Base-by-base conservation (phyloP, 92 coral and sea anemone genomes). In the Chrysogorgia sp. region DNA sequence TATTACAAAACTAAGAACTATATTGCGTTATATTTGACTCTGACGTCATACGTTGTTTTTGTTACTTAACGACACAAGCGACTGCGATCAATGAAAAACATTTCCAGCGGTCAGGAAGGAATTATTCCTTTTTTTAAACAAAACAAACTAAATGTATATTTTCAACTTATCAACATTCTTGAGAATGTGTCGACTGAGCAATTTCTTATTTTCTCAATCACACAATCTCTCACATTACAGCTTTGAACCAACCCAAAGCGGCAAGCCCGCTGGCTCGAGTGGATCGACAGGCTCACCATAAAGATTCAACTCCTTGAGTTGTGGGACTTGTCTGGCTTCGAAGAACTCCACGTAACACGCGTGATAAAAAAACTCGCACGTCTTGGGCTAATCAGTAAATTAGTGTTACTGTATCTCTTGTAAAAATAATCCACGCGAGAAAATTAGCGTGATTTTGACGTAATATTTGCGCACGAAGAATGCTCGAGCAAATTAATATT, bases 121-220 rank as follows among this genome's bases (percentile, higher is more conserved):
- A 7, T 47, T 47, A 2, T 40, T 31, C 22, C 74, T 55, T 67
- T 52, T 25, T 40, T 41, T 37, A 2, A 33, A 17, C 60, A 40
- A 19, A 45, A 37, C 28, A 24, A 34, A 69, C 30, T 28, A 10
- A 64, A 35, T 5, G 6, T n/a, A n/a, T n/a, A n/a, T n/a, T n/a
- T n/a, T n/a, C 13, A 6, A 31, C 25, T 32, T 72, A 72, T 72
- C 79, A 72, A 72, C 79, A 72, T 72, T 72, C 79, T 72, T 72
- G 79, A 56, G 79, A 37, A 72, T 72, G 79, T 56, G 64, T 26
- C 32, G 79, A 72, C 32, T 34, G 34, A 55, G 41, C 55, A 1
- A 45, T 69, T 48, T 9, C 17, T 61, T 17, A 33, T 64, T 12
- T 64, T 13, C 65, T 32, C 24, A 53, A 53, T 53, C 64, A 72